Evolutionary conservation across 2,888 invertebrate species (phyloP), one percentile per base, ranked within the genome.

Genomic region (Dryococelus australis): DNA sequence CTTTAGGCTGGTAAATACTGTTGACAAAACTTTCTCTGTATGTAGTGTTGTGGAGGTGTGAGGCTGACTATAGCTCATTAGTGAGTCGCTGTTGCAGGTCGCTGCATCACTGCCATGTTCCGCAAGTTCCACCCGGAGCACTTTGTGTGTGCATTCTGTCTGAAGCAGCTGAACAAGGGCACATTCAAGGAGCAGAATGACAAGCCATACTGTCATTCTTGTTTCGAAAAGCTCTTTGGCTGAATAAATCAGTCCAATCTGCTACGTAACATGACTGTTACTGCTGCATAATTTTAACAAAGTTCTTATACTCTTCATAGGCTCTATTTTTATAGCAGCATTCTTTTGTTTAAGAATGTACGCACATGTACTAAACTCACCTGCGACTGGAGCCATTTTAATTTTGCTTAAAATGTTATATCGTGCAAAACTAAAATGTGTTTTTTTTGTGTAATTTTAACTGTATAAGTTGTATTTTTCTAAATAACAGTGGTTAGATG

Each of bases 101-200:
- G 99, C 78, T 99, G 99, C 93, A 99, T 99, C 92, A 99, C 99
- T 0, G 99, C 99, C 89, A 99, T 99, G 99, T 99, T 98, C 93
- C 94, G 97, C 90, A 99, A 99, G 93, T 99, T 98, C 95, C 99
- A 99, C 93, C 99, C 99, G 0, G 99, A 99, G 92, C 99, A 99
- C 93, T 99, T 99, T 92, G 98, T 99, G 12, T 99, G 99, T 94
- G 98, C 99, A n/a, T 99, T 99, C 94, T 99, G 99, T 92, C 94
- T 99, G 89, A 97, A 98, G 91, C 99, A 99, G 92, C 95, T 99
- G 90, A 99, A 99, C 93, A 99, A 99, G 92, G 99, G 99, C 91
- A 99, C 99, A 0, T 99, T 99, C 93, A 99, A 99, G 92, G 99
- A 99, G 92, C 99, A 99, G 92, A 98, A 98, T 92, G 98, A 99